These are phyloP conservation scores for Microhierax caerulescens DNA, from an alignment of 2,797 vertebrate species.

Conservation along the genomic window DNA sequence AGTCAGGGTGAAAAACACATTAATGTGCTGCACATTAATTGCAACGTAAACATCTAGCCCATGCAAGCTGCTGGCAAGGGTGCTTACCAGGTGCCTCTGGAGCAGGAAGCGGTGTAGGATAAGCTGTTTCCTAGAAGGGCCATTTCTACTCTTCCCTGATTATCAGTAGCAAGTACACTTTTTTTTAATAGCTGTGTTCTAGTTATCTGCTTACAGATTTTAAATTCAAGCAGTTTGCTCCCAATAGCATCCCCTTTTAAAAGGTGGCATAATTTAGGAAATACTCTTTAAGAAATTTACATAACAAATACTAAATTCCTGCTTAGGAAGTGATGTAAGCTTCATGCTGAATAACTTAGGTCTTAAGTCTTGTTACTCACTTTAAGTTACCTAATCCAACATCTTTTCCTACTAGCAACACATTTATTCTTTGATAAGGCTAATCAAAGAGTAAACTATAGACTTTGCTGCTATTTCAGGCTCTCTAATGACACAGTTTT, in stretches of 20 bases:
- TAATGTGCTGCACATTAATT: rapidly evolving
- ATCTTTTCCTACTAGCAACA: not conserved
- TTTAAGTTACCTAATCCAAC: not conserved
- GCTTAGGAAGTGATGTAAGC: not conserved
- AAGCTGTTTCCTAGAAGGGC: not conserved
- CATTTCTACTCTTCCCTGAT: not conserved
- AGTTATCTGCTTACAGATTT: not conserved
- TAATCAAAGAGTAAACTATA: not conserved
- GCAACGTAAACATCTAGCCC: not conserved
- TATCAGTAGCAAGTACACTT: not conserved
- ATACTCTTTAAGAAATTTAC: not conserved
- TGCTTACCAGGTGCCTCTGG: not conserved
- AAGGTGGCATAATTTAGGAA: not conserved
- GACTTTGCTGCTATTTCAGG: too few species aligned
- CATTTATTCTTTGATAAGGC: not conserved
- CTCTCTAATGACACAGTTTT: not conserved
- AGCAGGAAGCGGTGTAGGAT: not conserved
- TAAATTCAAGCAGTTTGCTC: not conserved
- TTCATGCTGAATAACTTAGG: not conserved
- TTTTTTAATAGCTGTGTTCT: not conserved
- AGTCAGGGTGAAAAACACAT: not conserved
- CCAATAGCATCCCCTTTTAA: not conserved
- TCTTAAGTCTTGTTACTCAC: not conserved
- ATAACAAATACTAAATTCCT: not conserved
- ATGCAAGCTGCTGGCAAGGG: not conserved